These are phyloP conservation scores for Stictonetta naevosa DNA, from an alignment of 2,113 vertebrate species.

Conservation along the genomic window DNA sequence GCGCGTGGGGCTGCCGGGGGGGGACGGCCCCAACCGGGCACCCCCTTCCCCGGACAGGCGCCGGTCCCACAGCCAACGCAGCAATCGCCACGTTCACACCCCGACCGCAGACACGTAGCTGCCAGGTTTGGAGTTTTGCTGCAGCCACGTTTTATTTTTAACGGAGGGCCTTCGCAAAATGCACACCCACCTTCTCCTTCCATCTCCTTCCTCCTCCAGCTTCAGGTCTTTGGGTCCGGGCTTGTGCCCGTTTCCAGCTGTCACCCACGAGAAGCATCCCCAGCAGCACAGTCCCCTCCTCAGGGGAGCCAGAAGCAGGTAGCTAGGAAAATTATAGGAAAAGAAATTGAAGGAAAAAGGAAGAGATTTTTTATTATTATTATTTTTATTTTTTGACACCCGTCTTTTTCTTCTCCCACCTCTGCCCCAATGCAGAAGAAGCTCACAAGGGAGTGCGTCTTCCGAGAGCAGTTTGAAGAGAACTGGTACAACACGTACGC, in stretches of 20 bases:
- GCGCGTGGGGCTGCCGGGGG: rapidly evolving
- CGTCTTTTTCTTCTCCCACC: background rate
- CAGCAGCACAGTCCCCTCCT: background rate
- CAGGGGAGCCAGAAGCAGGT: background rate
- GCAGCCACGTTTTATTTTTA: background rate
- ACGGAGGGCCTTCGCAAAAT: background rate
- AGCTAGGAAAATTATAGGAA: background rate
- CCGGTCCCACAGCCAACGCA: background rate
- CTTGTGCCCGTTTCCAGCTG: background rate
- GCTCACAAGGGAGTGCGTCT: constrained; percentile 94
- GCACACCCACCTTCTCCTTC: background rate
- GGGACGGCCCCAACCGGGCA: background rate
- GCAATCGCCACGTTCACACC: background rate
- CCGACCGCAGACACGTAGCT: background rate
- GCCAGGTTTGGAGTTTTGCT: background rate
- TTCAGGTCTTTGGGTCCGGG: background rate
- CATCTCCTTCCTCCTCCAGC: background rate
- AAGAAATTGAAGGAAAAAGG: background rate
- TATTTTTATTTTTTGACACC: background rate
- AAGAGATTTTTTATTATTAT: rapidly evolving
- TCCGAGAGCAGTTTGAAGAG: constrained; percentile 99
- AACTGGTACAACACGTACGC: constrained; percentile 99
- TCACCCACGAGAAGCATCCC: background rate
- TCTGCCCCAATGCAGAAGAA: constrained; percentile 85
- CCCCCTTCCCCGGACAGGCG: background rate